A percentile compares a stretch with the other conserved stretches of the same genome.
These are phyloP conservation scores for Phaethornis superciliosus DNA, from an alignment of 2,113 vertebrate species.

Conservation along the genomic window DNA sequence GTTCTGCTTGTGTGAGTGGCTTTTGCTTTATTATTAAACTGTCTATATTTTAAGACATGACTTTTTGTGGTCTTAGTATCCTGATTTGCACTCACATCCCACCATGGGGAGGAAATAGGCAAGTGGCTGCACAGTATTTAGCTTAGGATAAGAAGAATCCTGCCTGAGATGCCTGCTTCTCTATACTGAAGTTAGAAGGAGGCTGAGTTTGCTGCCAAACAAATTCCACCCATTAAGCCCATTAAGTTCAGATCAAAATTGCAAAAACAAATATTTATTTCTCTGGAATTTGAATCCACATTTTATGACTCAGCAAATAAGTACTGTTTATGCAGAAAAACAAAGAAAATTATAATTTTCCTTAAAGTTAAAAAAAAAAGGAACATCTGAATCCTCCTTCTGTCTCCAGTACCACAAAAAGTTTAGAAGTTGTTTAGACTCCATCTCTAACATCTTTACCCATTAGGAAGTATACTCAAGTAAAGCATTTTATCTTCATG, in stretches of 20 bases:
- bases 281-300: neutral
- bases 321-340: neutral
- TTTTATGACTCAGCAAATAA: neutral
- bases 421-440: neutral
- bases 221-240: neutral
- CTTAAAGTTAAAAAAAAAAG: neutral
- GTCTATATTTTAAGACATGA: fast-evolving
- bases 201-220: neutral
- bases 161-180: neutral
- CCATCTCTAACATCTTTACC: neutral
- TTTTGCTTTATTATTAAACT: neutral
- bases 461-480: neutral
- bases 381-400: neutral
- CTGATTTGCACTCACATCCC: fast-evolving
- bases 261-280: neutral
- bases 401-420: neutral
- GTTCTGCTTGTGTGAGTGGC: fast-evolving
- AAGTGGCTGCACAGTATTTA: neutral
- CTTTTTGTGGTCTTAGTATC: neutral
- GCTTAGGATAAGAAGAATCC: neutral
- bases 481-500: neutral
- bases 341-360: neutral
- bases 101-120: fast-evolving
- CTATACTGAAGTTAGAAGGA: neutral
- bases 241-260: neutral